phyloP scores from a whole-genome alignment of 2,888 invertebrate genomes.

The Trichopoda pennipes region DNA sequence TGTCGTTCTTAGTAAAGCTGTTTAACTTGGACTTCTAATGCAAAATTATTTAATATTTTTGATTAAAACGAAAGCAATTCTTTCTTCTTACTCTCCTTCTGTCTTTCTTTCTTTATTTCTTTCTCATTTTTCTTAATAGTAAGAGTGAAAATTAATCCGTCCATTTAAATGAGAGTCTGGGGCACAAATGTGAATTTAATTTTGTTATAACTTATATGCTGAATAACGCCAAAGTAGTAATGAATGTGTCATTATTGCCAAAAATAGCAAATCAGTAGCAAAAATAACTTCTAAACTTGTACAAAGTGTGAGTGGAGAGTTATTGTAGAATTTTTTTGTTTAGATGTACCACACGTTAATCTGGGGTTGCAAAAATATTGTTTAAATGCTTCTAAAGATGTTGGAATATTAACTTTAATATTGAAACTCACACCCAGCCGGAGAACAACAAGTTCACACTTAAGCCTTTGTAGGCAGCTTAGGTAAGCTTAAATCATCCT shows the following conservation, averaged over 20 bases:
- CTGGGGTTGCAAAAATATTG: slow-evolving; percentile 48
- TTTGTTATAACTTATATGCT: slow-evolving; percentile 72
- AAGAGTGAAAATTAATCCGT: slow-evolving; percentile 65
- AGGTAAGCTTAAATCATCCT: slow-evolving; percentile 62
- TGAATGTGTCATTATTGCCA: slow-evolving; percentile 42
- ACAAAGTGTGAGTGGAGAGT: slow-evolving; percentile 62
- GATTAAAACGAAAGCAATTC: slow-evolving; percentile 55
- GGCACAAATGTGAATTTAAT: slow-evolving; percentile 76
- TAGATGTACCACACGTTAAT: neutral
- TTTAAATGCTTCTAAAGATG: slow-evolving; percentile 43
- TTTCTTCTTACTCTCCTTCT: too few relatives aligned
- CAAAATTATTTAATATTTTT: slow-evolving; percentile 75
- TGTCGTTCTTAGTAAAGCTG: slow-evolving; percentile 32
- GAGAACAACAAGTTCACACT: slow-evolving; percentile 69
- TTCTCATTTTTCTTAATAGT: slow-evolving; percentile 29
- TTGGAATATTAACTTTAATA: slow-evolving; percentile 49
- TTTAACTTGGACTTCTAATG: slow-evolving; percentile 69
- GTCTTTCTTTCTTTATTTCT: neutral
- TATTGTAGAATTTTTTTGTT: too few relatives aligned
- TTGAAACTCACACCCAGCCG: slow-evolving; percentile 45
- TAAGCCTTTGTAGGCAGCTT: slow-evolving; percentile 65
- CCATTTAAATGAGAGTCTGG: slow-evolving; percentile 65
- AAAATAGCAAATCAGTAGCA: slow-evolving; percentile 11
- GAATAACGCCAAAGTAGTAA: slow-evolving; percentile 28
- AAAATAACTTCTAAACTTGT: slow-evolving; percentile 71